Percentiles rank a stretch among this genome's conserved stretches.
These are phyloP conservation scores for Mesochorus sp. DNA, from an alignment of 2,888 invertebrate species.

Conservation along the genomic window DNA sequence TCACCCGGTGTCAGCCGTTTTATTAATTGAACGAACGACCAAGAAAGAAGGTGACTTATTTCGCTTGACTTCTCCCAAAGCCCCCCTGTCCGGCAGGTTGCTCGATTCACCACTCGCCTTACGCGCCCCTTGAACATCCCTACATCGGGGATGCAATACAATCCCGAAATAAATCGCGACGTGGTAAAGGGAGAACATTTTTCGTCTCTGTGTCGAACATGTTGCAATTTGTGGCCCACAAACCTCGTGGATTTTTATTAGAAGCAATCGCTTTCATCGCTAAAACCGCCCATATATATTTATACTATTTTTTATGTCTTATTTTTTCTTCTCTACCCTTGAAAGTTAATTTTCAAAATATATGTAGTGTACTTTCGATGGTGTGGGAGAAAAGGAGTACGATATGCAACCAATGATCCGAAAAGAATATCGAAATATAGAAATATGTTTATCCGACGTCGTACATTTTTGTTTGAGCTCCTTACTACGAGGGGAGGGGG, in stretches of 20 bases:
- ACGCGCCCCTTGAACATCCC: slow-evolving; percentile 17
- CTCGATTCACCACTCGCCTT: not conserved
- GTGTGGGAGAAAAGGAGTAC: too few relatives aligned
- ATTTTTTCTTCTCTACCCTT: too few relatives aligned
- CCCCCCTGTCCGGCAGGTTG: slow-evolving; percentile 16
- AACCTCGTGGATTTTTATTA: not conserved
- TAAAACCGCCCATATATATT: too few relatives aligned
- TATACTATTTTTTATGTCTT: too few relatives aligned
- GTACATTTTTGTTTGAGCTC: slow-evolving; percentile 16
- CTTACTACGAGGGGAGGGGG: slow-evolving; percentile 1
- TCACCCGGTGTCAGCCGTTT: slow-evolving; percentile 65
- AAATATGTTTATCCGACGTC: slow-evolving; percentile 33
- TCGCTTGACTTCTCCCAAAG: slow-evolving; percentile 42
- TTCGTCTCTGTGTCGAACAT: slow-evolving; percentile 1
- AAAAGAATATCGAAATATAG: slow-evolving; percentile 46
- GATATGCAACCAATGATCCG: too few relatives aligned
- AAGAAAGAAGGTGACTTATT: slow-evolving; percentile 46
- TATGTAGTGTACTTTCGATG: too few relatives aligned
- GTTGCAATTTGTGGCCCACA: slow-evolving; percentile 6
- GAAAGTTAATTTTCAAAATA: too few relatives aligned
- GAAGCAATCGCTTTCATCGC: not conserved
- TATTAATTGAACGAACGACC: slow-evolving; percentile 61
- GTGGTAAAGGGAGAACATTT: slow-evolving; percentile 1
- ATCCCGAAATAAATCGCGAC: slow-evolving; percentile 44
- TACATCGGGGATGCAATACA: slow-evolving; percentile 25